Conservation (phyloP, 1,140 invertebrate species). For the Scaptomyza pallida region DNA sequence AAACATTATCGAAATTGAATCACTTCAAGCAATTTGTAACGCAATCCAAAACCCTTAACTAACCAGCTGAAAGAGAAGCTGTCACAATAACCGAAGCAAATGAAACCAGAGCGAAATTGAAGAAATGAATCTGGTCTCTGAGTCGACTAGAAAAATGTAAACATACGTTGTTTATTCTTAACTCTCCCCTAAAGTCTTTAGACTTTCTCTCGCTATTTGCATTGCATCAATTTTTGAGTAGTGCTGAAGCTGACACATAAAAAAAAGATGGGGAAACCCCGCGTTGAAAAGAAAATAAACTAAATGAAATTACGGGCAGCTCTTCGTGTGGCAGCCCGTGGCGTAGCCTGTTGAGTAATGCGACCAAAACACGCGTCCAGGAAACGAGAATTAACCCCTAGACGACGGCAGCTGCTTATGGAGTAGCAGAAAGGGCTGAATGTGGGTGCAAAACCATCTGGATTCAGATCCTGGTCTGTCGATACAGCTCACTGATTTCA, state of each 20-base stretch:
- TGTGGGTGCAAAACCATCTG: constrained; percentile 36
- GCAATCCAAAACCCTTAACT: constrained; percentile 20
- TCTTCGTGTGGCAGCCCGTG: constrained; percentile 45
- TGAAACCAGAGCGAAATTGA: constrained; percentile 7
- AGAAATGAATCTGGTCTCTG: constrained; percentile 17
- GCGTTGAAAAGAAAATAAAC: constrained; percentile 41
- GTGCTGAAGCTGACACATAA: constrained; percentile 9
- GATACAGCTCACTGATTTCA: constrained; percentile 28
- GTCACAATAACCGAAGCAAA: constrained; percentile 34
- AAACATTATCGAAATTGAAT: constrained; percentile 73
- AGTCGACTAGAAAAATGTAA: constrained; percentile 55
- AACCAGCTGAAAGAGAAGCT: constrained; percentile 29
- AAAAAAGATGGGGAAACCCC: constrained; percentile 29
- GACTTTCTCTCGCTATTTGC: constrained; percentile 35
- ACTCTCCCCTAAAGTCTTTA: constrained; percentile 17
- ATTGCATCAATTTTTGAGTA: constrained; percentile 52
- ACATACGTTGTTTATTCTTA: constrained; percentile 50
- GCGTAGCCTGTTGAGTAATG: constrained; percentile 52
- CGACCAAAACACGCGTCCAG: constrained; percentile 62
- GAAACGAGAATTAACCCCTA: constrained; percentile 49
- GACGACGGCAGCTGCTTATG: constrained; percentile 48
- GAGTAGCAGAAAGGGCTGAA: constrained; percentile 49
- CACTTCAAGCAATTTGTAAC: constrained; percentile 69
- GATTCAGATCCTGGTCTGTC: constrained; percentile 16
- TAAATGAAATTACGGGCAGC: constrained; percentile 64